Conservation (phyloP, 2,888 invertebrate species). For the Diabrotica balteata region DNA sequence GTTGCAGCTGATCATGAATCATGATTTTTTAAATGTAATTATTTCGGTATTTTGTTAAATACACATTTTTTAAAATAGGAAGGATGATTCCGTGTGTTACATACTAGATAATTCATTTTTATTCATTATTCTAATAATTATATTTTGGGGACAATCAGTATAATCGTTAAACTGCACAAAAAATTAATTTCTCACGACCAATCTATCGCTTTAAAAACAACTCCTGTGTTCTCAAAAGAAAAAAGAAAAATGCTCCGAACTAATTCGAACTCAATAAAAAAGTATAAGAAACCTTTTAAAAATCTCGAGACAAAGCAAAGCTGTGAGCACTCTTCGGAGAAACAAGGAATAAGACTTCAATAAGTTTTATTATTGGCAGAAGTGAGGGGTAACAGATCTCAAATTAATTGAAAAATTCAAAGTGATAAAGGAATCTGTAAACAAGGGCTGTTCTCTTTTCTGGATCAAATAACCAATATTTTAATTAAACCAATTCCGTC, state of each 20-base stretch:
- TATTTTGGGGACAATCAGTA: too few relatives aligned
- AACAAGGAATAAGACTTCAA: conserved; percentile 37
- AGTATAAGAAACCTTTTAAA: conserved; percentile 28
- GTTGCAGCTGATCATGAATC: too few relatives aligned
- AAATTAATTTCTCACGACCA: not conserved
- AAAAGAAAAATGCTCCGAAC: conserved; percentile 15
- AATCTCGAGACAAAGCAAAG: conserved; percentile 28
- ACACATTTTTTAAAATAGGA: too few relatives aligned
- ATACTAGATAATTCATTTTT: too few relatives aligned
- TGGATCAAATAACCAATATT: conserved; percentile 42
- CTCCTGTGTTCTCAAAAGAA: not conserved
- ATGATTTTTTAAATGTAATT: too few relatives aligned
- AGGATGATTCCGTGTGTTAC: too few relatives aligned
- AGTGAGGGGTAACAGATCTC: conserved; percentile 24
- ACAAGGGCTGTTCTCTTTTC: conserved; percentile 39
- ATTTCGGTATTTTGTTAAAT: too few relatives aligned
- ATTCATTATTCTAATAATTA: too few relatives aligned
- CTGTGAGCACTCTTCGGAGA: conserved; percentile 23
- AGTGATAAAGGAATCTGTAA: conserved; percentile 40
- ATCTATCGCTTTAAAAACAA: conserved; percentile 13
- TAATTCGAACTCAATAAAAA: conserved; percentile 19
- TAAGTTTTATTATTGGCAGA: conserved; percentile 37
- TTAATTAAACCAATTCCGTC: conserved; percentile 40
- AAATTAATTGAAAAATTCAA: conserved; percentile 48
- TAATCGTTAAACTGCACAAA: too few relatives aligned